Percentiles rank a stretch among this genome's conserved stretches.
phyloP scores from a whole-genome alignment of 1,140 invertebrate genomes.

The Myzus persicae region DNA sequence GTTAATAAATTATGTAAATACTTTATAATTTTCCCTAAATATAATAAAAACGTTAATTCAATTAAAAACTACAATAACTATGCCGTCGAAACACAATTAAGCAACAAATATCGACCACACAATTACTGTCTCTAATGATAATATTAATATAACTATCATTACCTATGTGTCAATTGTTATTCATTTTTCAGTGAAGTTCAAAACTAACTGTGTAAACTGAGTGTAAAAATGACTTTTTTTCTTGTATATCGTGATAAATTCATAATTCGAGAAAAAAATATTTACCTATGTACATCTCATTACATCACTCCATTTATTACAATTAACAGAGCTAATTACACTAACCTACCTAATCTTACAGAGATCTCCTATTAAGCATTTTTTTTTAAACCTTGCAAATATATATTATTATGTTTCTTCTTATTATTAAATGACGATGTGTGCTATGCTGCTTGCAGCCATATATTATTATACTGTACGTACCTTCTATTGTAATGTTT shows the following conservation, averaged over 20 bases:
- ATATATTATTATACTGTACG: conserved; percentile 60
- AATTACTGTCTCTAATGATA: background rate
- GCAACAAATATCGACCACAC: background rate
- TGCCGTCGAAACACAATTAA: background rate
- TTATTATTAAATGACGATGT: background rate
- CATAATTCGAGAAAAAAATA: background rate
- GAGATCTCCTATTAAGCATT: too few species aligned
- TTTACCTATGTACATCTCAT: background rate
- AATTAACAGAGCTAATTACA: background rate
- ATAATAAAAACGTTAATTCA: background rate
- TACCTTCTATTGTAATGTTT: conserved; percentile 76
- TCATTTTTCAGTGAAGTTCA: background rate
- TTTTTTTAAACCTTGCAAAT: background rate
- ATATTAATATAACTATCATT: too few species aligned
- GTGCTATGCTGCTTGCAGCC: background rate
- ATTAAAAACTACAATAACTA: background rate
- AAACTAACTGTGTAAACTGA: too few species aligned
- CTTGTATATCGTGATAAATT: background rate
- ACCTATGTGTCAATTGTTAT: background rate
- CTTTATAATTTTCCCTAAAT: background rate
- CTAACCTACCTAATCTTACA: too few species aligned
- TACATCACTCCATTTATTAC: background rate
- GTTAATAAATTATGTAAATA: background rate
- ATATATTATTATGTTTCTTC: too few species aligned
- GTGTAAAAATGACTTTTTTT: background rate